Conservation (phyloP, 2,113 vertebrate genomes). For the Galemys pyrenaicus region DNA sequence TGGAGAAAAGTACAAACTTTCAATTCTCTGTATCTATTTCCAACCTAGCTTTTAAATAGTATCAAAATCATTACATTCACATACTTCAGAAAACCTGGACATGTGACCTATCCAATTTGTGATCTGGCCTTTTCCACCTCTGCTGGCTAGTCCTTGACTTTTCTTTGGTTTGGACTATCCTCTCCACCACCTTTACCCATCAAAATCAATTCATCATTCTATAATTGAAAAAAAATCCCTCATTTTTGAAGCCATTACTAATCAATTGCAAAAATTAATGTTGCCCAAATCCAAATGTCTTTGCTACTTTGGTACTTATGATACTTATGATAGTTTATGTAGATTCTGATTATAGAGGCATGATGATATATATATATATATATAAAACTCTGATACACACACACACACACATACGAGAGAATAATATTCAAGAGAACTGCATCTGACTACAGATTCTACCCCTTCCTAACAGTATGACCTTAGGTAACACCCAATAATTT, state of each 20-base stretch:
- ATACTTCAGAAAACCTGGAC: background rate
- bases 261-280: background rate
- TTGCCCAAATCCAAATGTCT: background rate
- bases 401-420: too few species aligned
- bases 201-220: background rate
- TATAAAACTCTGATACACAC: too few species aligned
- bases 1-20: slow-evolving; percentile 39
- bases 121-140: background rate
- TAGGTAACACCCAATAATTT: background rate
- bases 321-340: background rate
- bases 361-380: background rate
- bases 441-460: background rate
- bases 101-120: background rate
- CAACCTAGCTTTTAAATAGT: background rate
- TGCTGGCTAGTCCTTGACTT: background rate
- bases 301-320: background rate
- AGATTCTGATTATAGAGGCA: background rate
- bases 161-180: background rate
- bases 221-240: background rate
- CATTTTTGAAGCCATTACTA: background rate
- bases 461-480: background rate
- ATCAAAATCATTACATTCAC: background rate
- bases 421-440: background rate
- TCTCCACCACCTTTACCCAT: background rate
- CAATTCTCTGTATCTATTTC: background rate